Evolutionary conservation across 2,797 vertebrate genomes (phyloP).

Genomic region (Loriculus beryllinus): DNA sequence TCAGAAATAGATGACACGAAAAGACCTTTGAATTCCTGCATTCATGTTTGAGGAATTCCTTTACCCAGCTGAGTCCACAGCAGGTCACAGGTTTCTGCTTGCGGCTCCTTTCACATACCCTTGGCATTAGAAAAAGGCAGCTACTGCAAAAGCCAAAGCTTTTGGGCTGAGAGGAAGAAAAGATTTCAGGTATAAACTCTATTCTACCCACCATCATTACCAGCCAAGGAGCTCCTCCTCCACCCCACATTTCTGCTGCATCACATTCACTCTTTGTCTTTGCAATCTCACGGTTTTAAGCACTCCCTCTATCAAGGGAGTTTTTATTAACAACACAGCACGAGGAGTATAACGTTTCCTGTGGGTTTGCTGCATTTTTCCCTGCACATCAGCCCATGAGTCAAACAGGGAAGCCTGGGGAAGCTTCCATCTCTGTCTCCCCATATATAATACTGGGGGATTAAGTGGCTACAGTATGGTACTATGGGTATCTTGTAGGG

Average conservation of each 20-base stretch:
- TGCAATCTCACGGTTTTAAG: neutral
- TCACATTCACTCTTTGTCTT: neutral
- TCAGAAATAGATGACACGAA: neutral
- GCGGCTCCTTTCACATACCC: neutral
- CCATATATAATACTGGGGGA: neutral
- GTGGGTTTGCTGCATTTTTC: neutral
- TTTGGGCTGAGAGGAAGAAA: neutral
- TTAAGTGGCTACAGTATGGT: neutral
- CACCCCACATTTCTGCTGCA: neutral
- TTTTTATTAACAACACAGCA: neutral
- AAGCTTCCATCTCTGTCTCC: neutral
- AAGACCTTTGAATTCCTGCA: neutral
- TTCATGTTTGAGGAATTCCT: neutral
- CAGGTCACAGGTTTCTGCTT: neutral
- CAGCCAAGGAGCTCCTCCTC: neutral
- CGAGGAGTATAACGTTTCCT: neutral
- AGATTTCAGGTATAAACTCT: accelerated
- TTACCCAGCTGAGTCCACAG: neutral
- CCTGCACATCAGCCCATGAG: neutral
- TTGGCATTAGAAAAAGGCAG: neutral
- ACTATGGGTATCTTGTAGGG: neutral
- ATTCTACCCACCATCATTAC: neutral
- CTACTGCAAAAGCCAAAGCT: neutral
- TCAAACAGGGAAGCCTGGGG: neutral
- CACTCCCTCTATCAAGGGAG: neutral